Base-by-base conservation (phyloP, 2,888 invertebrate genomes). In the Baccha elongata region DNA sequence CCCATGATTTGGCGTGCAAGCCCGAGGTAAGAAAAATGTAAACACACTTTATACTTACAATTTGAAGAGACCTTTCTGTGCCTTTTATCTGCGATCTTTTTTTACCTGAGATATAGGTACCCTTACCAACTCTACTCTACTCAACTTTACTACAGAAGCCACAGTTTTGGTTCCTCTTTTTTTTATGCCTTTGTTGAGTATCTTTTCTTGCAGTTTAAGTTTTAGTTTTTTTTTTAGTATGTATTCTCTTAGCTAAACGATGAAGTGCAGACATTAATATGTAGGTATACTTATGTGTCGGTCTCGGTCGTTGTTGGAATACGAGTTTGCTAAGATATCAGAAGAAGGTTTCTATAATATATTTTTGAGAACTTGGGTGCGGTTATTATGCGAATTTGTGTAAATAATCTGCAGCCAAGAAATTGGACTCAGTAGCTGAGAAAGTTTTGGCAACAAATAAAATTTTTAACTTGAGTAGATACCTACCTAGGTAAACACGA, bases 11-110 rank as follows among this genome's bases (percentile, higher is more conserved):
- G 62, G 62, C 65, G 52, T 60, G 37, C 42, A 44, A 50, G 73
- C 65, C 58, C 10, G 8, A 73, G 60, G 50, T 46, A 72, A 67
- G 50, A 11, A 44, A 67, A 60, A 78, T 72, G 52, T 67, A 67
- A 72, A 72, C 72, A 78, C 65, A 76, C 60, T 55, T 68, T 64
- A 60, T 60, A 37, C 35, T 29, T 44, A 62, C 75, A 29, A 60
- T 58, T 58, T 64, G 35, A 58, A 40, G 50, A 50, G 67, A 67
- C 67, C 40, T 67, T 62, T 55, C 68, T 44, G 60, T 44, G 60
- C 50, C 23, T 72, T 69, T 55, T 58, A 35, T 78, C 58, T 55
- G 42, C 50, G 64, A 72, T 65, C 44, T 60, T 65, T 60, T 65
- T 67, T 13, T 78, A 78, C 78, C 78, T 79, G 67, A 26, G 48